Base-by-base conservation (phyloP, 2,888 invertebrate genomes). In the Caenorhabditis becei region DNA sequence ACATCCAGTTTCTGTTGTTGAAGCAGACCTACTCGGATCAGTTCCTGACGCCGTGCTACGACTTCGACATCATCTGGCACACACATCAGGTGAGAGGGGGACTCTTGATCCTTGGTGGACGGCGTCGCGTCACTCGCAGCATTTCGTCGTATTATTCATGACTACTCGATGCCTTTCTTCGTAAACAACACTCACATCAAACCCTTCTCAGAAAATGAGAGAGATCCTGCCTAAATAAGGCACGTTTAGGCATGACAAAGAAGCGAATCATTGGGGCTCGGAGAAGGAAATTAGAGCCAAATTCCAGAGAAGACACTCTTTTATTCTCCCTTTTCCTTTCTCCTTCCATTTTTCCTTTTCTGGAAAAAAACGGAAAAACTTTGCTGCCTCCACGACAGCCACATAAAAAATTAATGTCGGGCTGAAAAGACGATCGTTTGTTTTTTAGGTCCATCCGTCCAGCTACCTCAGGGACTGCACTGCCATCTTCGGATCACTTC, bases 21-120 rank as follows among this genome's bases (percentile, higher is more conserved):
- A 93, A 92, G 86, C 90, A 91, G 72, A 91, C 91, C 44, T 92
- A 92, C 85, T 91, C 92, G 3, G 91, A 89, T 37, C 90, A 91
- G 74, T 92, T 92, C 83, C 87, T 93, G 37, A 92, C 92, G 20
- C 93, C 93, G 1, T 93, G 92, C 85, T 93, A 93, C 82, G 93
- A 93, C 85, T 92, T 92, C 81, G 93, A 93, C 84, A 86, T 93
- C 32, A 89, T 92, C 4, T 93, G 93, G 93, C 93, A 93, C 84
- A 88, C 92, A 0, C 93, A 93, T 87, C 92, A 92, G 88, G 91
- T 92, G 49, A 24, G 16, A n/a, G 26, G 20, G n/a, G 41, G 37
- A 24, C n/a, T n/a, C n/a, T n/a, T n/a, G n/a, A n/a, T n/a, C n/a
- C n/a, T n/a, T n/a, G n/a, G n/a, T n/a, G n/a, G 16, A 3, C 3